Base-by-base conservation (phyloP, 2,797 vertebrate genomes). In the Chelon auratus region DNA sequence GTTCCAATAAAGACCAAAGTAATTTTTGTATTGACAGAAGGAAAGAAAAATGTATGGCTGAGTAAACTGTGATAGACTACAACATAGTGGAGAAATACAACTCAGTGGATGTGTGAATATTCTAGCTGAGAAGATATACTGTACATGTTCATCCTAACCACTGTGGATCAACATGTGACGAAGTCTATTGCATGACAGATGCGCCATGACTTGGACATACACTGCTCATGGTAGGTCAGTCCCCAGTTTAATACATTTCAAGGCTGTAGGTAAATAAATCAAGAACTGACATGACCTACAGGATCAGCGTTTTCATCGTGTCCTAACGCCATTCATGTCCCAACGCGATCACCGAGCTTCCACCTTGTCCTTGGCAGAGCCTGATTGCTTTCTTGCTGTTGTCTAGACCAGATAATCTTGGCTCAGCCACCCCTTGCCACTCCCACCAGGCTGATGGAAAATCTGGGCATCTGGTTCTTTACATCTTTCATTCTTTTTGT, bases 361-460 rank as follows among this genome's bases (percentile, higher is more conserved):
- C 74, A 80, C 84, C 72, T 76, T 60, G 39, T 20, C 50, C 62
- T 75, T 70, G 30, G 22, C 64, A 57, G 18, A 54, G 64, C 33
- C 40, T 81, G 82, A 83, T 85, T 81, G 80, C 64, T 83, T 75
- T 74, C 74, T 79, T 17, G 52, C 69, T 50, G 42, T 75, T 36
- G 80, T 86, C 70, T 80, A 58, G 67, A 75, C 68, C 57, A 54
- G 55, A 79, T 84, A 68, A 79, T 81, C 74, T 61, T 52, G 24
- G 51, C 70, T 51, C 66, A 58, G 22, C 33, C 37, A 1, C 53
- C 58, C 74, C 22, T 47, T 1, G 22, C 60, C 81, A 58, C 68
- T 78, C 78, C 68, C 71, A 66, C 76, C 61, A 48, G 47, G 55
- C 68, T 69, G 80, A 78, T 65, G 52, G 62, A 67, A 79, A 82